Evolutionary conservation across 1,140 invertebrate genomes (phyloP).

Genomic region (Drosophila orosa): DNA sequence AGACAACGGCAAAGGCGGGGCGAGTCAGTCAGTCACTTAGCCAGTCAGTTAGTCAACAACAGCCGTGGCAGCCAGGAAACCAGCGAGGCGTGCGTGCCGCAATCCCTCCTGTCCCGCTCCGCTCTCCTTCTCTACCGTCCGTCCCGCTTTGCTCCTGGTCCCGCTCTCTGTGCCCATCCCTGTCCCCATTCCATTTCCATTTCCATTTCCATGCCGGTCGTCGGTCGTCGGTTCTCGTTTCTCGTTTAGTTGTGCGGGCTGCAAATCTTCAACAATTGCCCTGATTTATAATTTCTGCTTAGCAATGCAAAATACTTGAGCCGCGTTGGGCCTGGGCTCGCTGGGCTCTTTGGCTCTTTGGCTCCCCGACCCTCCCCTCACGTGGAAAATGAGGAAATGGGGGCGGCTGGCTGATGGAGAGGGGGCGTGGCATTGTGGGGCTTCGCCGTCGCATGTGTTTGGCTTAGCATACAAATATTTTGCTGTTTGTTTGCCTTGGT

Average conservation of each 20-base stretch:
- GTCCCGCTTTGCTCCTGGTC: slow-evolving; percentile 3
- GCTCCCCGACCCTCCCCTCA: neutral
- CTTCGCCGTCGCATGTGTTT: slow-evolving; percentile 75
- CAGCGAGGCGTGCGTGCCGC: slow-evolving; percentile 58
- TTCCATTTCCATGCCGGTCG: slow-evolving; percentile 36
- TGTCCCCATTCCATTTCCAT: slow-evolving; percentile 13
- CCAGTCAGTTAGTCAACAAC: slow-evolving; percentile 60
- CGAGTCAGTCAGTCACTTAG: slow-evolving; percentile 54
- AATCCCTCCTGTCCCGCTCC: slow-evolving; percentile 26
- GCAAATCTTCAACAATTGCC: slow-evolving; percentile 83
- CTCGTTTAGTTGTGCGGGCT: slow-evolving; percentile 79
- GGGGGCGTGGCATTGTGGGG: slow-evolving; percentile 58
- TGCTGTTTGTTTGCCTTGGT: slow-evolving; percentile 81
- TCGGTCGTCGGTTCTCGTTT: slow-evolving; percentile 19
- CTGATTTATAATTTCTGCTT: slow-evolving; percentile 83
- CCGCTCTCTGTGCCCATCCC: neutral
- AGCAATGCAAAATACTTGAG: slow-evolving; percentile 83
- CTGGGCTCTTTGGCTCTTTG: slow-evolving; percentile 1
- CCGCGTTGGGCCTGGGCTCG: slow-evolving; percentile 53
- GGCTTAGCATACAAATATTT: slow-evolving; percentile 83
- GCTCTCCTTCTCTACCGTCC: neutral
- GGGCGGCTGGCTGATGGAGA: slow-evolving; percentile 1
- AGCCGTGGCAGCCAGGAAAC: slow-evolving; percentile 44
- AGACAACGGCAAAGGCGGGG: slow-evolving; percentile 7
- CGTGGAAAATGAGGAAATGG: slow-evolving; percentile 35